Evolutionary conservation across 2,888 invertebrate genomes (phyloP), one percentile per base, ranked within the genome.

Genomic region (Drosophila tanythrix): DNA sequence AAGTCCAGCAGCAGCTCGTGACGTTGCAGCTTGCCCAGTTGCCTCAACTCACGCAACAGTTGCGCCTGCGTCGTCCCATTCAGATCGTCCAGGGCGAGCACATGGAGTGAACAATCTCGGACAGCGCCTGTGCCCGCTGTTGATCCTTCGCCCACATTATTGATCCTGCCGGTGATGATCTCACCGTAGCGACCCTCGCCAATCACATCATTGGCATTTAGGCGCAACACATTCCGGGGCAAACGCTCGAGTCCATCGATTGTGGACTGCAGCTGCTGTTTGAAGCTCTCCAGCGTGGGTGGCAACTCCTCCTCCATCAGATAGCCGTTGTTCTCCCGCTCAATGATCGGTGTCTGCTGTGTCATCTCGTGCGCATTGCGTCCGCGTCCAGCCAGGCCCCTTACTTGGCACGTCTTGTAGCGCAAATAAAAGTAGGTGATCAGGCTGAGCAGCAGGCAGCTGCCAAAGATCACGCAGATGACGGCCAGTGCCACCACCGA

Each of bases 131-230:
- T 46, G 46, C 7, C 27, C 8, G 27, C 38, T 38, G 13, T 29
- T 13, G 13, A 29, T 13, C 56, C 66, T n/a, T 91, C 88, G 0
- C 82, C 74, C 0, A 71, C 57, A 6, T 73, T 84, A 5, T 74
- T 84, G 93, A 97, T 94, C 63, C 94, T 95, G 0, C 96, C 97
- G 81, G 94, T 95, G 25, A 96, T 95, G 36, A 97, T 95, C 79
- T 96, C 95, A 0, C 97, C 97, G 92, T 96, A 98, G 89, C 95
- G 95, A 33, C 97, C 97, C 13, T 95, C 94, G 0, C 96, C 96
- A 50, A 97, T 93, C 29, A 96, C 93, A 90, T 95, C 94, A 58
- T 95, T 95, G 3, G 95, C 94, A 87, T 96, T 96, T 59, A 97
- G 94, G 51, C 96, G 96, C 74, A 97, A 93, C 56, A 95, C 94